Percentiles rank a stretch among this genome's conserved stretches.
These are phyloP conservation scores for Synanthedon andrenaeformis DNA, from an alignment of 2,888 invertebrate species.

Conservation along the genomic window DNA sequence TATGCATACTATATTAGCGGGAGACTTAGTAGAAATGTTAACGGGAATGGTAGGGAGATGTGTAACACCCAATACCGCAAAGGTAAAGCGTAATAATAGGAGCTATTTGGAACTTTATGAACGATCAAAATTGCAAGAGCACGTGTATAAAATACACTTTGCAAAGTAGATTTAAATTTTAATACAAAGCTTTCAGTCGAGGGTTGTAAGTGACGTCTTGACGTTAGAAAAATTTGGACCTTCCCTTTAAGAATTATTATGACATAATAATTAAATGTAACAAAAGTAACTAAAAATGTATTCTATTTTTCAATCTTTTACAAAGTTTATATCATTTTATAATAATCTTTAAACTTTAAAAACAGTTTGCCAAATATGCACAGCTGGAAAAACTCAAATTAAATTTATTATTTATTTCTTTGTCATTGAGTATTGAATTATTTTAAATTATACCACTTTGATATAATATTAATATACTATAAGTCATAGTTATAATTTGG, in stretches of 20 bases:
- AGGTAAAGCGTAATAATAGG: conserved; percentile 63
- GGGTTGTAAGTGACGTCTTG: conserved; percentile 64
- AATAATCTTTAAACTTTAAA: too few species aligned
- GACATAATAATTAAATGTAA: not conserved
- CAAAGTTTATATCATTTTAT: too few species aligned
- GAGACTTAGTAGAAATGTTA: conserved; percentile 52
- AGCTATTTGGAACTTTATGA: conserved; percentile 65
- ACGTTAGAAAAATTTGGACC: conserved; percentile 55
- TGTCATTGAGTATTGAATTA: too few species aligned
- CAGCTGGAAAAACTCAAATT: too few species aligned
- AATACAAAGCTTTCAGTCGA: conserved; percentile 67
- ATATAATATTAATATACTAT: too few species aligned
- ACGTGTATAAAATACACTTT: conserved; percentile 70
- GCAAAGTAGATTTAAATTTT: conserved; percentile 72
- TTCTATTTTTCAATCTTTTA: too few species aligned
- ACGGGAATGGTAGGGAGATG: conserved; percentile 45
- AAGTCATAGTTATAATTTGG: too few species aligned
- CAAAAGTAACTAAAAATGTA: not conserved
- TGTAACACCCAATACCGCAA: conserved; percentile 64
- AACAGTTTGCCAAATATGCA: too few species aligned
- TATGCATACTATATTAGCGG: conserved; percentile 59
- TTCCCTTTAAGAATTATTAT: conserved; percentile 4
- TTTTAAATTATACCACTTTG: too few species aligned
- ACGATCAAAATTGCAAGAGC: conserved; percentile 69
- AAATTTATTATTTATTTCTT: too few species aligned